These are phyloP conservation scores for Lepisosteus oculatus DNA, from an alignment of 2,113 vertebrate genomes.

Conservation along the genomic window DNA sequence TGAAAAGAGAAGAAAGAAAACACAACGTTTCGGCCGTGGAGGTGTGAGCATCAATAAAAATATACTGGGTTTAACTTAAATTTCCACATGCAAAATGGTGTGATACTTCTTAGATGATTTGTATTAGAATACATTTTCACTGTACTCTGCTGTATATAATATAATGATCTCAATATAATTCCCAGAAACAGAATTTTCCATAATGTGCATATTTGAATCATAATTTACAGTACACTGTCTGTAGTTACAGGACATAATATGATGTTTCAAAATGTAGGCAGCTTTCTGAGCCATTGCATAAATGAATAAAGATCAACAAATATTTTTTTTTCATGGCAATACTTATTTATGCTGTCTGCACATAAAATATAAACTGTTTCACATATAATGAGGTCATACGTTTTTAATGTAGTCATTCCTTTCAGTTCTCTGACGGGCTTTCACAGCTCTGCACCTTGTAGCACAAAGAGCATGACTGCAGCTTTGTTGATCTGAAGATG, in stretches of 20 bases:
- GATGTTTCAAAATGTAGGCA: slow-evolving; percentile 31
- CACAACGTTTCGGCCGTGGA: no score
- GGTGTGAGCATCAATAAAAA: no score
- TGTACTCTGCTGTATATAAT: slow-evolving; percentile 9
- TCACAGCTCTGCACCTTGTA: slow-evolving; percentile 36
- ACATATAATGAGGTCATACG: slow-evolving; percentile 47
- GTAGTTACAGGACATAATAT: slow-evolving; percentile 42
- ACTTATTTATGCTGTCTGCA: slow-evolving; percentile 46
- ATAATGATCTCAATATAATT: slow-evolving; percentile 22
- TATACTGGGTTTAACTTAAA: no score
- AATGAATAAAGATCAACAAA: slow-evolving; percentile 52
- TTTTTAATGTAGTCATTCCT: slow-evolving; percentile 47
- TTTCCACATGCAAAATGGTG: no score
- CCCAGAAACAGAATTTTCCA: slow-evolving; percentile 20
- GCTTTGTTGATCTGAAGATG: slow-evolving; percentile 46
- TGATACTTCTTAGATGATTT: no score
- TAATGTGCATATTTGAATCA: slow-evolving; percentile 26
- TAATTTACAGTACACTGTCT: slow-evolving; percentile 48
- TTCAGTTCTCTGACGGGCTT: slow-evolving; percentile 40
- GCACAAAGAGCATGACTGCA: slow-evolving; percentile 24
- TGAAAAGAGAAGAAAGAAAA: no score
- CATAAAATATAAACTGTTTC: slow-evolving; percentile 28
- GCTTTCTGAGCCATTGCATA: slow-evolving; percentile 49
- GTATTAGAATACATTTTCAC: neutral
- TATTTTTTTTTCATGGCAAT: slow-evolving; percentile 50